Base-by-base conservation (phyloP, 2,113 vertebrate genomes). In the Engraulis encrasicolus region DNA sequence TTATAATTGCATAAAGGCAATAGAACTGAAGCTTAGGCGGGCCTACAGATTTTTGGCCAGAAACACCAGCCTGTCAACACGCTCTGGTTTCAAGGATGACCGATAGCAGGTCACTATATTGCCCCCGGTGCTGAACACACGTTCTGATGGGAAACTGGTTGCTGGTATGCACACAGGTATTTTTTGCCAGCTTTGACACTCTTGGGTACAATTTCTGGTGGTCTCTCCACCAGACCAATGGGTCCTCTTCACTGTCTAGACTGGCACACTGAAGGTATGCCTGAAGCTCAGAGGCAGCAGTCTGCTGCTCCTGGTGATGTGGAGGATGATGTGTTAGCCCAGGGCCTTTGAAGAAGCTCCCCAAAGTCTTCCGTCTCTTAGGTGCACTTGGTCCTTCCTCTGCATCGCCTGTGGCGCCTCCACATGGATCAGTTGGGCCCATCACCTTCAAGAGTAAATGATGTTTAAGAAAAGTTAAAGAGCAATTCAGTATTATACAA, bases 371-470 rank as follows among this genome's bases (percentile, higher is more conserved):
- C 20, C 20, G 19, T 20, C 7, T 61, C 20, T 61, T 61, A 23
- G 54, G 54, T 61, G 54, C 54, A 61, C 40, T 45, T 45, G 40
- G 40, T n/a, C n/a, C n/a, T n/a, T n/a, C n/a, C n/a, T n/a, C n/a
- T 45, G 40, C 40, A 45, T 45, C 40, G 40, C 80, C 81, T 40
- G 54, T 54, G 50, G 40, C 66, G 38, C 66, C 81, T 71, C 36
- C 81, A 77, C 66, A 54, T 54, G 58, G 61, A 82, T 82, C 58
- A 82, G 58, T 82, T 82, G 37, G 38, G 81, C 81, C 81, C 81
- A 82, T 74, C 81, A 74, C 81, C 54, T 82, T 74, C 54, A 82
- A 74, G 40, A 82, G 58, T 40, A 50, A 34, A 81, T 14, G 34
- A 34, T 58, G 54, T 15, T 34, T 20, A 50, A 81, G 9, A 58